These are phyloP conservation scores for Athene cunicularia DNA, from an alignment of 2,113 vertebrate genomes.

Conservation along the genomic window DNA sequence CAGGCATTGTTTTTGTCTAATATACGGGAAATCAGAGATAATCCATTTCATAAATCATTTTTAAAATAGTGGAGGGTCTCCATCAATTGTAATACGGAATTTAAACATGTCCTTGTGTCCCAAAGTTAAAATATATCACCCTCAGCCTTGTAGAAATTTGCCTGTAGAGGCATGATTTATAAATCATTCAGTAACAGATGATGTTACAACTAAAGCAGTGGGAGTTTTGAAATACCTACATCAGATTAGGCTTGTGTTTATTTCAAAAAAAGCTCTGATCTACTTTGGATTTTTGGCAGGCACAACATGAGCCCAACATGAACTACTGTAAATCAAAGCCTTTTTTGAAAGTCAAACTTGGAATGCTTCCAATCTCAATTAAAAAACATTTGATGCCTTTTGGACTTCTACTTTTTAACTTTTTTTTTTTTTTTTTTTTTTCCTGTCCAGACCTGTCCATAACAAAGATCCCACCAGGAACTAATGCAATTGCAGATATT, in stretches of 20 bases:
- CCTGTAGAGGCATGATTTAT: constrained; percentile 73
- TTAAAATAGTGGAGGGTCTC: not conserved
- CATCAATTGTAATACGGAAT: not conserved
- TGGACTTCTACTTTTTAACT: constrained; percentile 50
- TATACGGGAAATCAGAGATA: not conserved
- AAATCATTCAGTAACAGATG: constrained; percentile 85
- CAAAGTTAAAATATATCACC: constrained; percentile 65
- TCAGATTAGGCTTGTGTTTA: constrained; percentile 82
- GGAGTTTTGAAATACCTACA: constrained; percentile 84
- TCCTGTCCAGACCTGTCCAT: constrained; percentile 7
- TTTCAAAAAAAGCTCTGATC: constrained; percentile 85
- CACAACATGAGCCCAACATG: constrained; percentile 81
- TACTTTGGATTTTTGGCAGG: constrained; percentile 81
- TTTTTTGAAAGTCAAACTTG: constrained; percentile 80
- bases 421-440: constrained; percentile 5
- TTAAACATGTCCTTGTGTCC: constrained; percentile 54
- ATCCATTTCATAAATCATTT: not conserved
- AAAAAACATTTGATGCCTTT: constrained; percentile 77
- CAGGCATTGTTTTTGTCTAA: not conserved
- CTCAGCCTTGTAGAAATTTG: constrained; percentile 51
- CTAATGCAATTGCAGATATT: not conserved
- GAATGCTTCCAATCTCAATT: constrained; percentile 83
- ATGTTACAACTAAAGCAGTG: constrained; percentile 84
- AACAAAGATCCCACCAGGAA: constrained; percentile 19
- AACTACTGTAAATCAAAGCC: constrained; percentile 81